phyloP scores from a whole-genome alignment of 2,888 invertebrate species.

The Drosophila helvetica region DNA sequence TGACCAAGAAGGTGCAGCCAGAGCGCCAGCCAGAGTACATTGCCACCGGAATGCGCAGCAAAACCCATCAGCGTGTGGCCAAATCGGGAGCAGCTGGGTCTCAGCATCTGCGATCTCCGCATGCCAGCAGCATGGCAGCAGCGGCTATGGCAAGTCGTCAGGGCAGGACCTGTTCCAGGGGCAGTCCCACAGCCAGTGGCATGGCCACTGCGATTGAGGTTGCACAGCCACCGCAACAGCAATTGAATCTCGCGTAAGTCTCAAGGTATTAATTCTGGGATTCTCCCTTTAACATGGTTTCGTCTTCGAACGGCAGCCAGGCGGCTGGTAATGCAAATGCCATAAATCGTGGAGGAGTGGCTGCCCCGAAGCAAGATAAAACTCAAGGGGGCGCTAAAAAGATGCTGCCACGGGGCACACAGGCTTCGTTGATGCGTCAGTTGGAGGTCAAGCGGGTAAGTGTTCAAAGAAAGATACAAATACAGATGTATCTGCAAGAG shows the following conservation, averaged over 20 bases:
- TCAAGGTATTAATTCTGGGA: not conserved
- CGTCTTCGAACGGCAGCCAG: constrained; percentile 1
- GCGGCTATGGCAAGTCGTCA: constrained; percentile 10
- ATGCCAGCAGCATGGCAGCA: not conserved
- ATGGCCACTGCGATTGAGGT: not conserved
- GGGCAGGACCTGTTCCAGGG: not conserved
- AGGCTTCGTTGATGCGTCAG: constrained; percentile 71
- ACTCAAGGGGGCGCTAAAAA: not conserved
- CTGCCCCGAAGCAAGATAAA: constrained; percentile 20
- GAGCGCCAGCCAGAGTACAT: not conserved
- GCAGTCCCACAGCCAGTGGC: not conserved
- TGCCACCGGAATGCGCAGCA: constrained; percentile 3
- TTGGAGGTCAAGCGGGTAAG: constrained; percentile 79
- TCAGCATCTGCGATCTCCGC: not conserved
- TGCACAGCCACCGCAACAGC: not conserved
- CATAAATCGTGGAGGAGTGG: not conserved
- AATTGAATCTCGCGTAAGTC: constrained; percentile 16
- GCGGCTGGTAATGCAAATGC: constrained; percentile 1
- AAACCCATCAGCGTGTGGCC: constrained; percentile 3
- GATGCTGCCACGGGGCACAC: constrained; percentile 58
- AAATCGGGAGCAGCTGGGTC: not conserved
- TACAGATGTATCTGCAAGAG: too few species aligned
- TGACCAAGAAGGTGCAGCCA: not conserved
- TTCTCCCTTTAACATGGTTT: not conserved
- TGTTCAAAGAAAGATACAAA: not conserved